These are phyloP conservation scores for Euschistus heros DNA, from an alignment of 1,140 invertebrate species.

Conservation along the genomic window DNA sequence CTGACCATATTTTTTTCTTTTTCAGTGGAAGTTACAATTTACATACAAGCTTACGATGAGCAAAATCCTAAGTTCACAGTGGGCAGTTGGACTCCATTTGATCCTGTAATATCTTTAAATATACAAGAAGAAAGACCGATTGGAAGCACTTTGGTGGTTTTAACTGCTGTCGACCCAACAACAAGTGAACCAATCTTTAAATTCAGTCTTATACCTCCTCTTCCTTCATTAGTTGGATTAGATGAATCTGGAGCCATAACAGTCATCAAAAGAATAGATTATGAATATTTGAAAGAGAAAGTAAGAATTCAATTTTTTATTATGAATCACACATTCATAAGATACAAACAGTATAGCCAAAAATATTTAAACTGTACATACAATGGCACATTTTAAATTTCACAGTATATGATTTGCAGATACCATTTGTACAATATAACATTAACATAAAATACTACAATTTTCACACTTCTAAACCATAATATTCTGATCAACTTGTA, in stretches of 20 bases:
- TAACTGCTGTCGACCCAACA: slow-evolving; percentile 61
- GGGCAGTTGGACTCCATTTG: slow-evolving; percentile 51
- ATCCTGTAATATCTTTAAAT: slow-evolving; percentile 52
- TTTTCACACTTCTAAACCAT: too few relatives aligned
- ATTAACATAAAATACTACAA: too few relatives aligned
- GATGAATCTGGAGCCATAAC: slow-evolving; percentile 48
- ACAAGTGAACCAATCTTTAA: slow-evolving; percentile 31
- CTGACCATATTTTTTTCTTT: slow-evolving; percentile 16
- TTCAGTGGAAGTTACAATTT: slow-evolving; percentile 58
- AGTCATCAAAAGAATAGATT: slow-evolving; percentile 59
- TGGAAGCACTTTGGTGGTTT: slow-evolving; percentile 60
- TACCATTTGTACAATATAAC: too few relatives aligned
- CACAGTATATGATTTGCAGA: too few relatives aligned
- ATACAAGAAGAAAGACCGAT: slow-evolving; percentile 66
- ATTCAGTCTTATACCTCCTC: slow-evolving; percentile 25
- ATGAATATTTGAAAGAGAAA: slow-evolving; percentile 53
- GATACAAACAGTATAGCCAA: too few relatives aligned
- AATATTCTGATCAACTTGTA: too few relatives aligned
- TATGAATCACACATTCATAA: too few relatives aligned
- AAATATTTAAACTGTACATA: too few relatives aligned
- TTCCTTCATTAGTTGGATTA: slow-evolving; percentile 28
- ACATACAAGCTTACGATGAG: slow-evolving; percentile 67
- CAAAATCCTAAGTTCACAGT: slow-evolving; percentile 67
- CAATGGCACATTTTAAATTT: too few relatives aligned
- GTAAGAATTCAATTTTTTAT: slow-evolving; percentile 34